Percentiles rank a stretch among this genome's conserved stretches.
These are phyloP conservation scores for Norana najaformis DNA, from an alignment of 2,888 invertebrate species.

Conservation along the genomic window DNA sequence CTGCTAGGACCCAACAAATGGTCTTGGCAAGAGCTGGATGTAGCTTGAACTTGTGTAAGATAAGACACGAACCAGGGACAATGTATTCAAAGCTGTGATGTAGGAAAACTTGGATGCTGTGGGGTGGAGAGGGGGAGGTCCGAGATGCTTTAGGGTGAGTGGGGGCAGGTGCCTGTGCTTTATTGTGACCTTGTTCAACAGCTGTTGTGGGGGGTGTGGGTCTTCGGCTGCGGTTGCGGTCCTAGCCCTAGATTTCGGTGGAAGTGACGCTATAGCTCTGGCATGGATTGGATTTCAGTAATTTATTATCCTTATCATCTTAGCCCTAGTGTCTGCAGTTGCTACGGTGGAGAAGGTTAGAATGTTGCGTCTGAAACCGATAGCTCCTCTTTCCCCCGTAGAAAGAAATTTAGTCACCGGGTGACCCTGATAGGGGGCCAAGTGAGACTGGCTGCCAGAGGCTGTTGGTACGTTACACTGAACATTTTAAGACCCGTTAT, in stretches of 20 bases:
- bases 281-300: slow-evolving; percentile 23
- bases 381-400: slow-evolving; percentile 9
- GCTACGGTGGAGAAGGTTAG: slow-evolving; percentile 2
- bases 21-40: background rate
- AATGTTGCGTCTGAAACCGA: slow-evolving; percentile 22
- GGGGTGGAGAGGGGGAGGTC: background rate
- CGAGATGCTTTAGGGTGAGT: slow-evolving; percentile 19
- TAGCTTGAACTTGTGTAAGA: background rate
- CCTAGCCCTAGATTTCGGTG: background rate
- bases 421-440: background rate
- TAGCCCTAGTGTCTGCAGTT: slow-evolving; percentile 15
- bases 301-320: slow-evolving; percentile 29
- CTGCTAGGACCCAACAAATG: background rate
- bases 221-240: background rate
- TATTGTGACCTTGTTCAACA: slow-evolving; percentile 9
- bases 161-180: slow-evolving; percentile 9
- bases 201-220: background rate
- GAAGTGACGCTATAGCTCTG: slow-evolving; percentile 15
- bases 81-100: slow-evolving; percentile 7
- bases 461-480: background rate
- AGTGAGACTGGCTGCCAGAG: slow-evolving; percentile 9
- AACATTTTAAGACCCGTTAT: background rate
- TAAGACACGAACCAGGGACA: background rate
- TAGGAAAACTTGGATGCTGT: slow-evolving; percentile 19
- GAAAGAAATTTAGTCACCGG: slow-evolving; percentile 7